Evolutionary conservation across 2,113 vertebrate species (phyloP).

Genomic region (Macquaria ambigua): DNA sequence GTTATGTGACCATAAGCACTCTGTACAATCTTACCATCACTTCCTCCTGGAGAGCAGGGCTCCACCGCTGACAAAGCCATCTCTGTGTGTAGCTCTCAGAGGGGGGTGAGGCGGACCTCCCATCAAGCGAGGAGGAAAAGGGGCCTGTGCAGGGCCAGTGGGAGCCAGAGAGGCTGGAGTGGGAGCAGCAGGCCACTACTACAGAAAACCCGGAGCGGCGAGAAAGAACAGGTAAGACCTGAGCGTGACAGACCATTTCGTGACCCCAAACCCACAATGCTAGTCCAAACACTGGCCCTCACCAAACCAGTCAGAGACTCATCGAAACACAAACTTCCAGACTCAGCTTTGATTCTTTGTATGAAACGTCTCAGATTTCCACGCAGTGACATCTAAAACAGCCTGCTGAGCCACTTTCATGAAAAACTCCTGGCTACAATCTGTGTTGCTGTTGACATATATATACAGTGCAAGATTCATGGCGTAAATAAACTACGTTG

Average conservation of each 20-base stretch:
- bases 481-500: neutral
- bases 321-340: conserved; percentile 56
- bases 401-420: neutral
- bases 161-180: conserved; percentile 72
- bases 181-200: conserved; percentile 67
- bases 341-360: conserved; percentile 39
- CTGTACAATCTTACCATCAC: conserved; percentile 63
- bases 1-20: conserved; percentile 64
- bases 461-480: neutral
- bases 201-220: conserved; percentile 66
- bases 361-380: conserved; percentile 43
- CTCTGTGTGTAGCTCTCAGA: conserved; percentile 79
- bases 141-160: conserved; percentile 69
- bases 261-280: conserved; percentile 33
- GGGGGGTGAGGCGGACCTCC: conserved; percentile 73
- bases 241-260: conserved; percentile 45
- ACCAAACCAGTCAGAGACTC: conserved; percentile 68
- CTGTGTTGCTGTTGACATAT: neutral
- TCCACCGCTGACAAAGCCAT: conserved; percentile 71
- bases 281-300: conserved; percentile 63
- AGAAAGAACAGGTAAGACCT: conserved; percentile 83
- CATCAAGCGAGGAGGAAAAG: conserved; percentile 73
- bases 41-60: conserved; percentile 59
- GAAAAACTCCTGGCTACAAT: conserved; percentile 1
- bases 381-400: conserved; percentile 5